A percentile compares a stretch with the other conserved stretches of the same genome.
Evolutionary conservation across 2,797 vertebrate species (phyloP).

Genomic region (Xerus rutilus): DNA sequence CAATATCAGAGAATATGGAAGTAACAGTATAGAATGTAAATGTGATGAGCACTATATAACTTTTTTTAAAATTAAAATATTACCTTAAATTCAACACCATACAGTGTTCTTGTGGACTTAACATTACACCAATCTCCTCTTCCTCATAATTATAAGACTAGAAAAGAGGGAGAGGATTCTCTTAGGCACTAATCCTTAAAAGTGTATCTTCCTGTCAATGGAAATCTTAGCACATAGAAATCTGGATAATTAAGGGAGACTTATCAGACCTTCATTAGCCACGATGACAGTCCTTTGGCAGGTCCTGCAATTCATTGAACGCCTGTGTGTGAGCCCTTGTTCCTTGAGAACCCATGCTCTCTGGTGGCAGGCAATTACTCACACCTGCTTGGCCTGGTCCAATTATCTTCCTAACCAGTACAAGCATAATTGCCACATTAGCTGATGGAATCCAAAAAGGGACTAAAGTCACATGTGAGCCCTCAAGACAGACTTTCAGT

Average conservation of each 20-base stretch:
- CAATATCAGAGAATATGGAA: background rate
- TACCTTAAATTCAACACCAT: background rate
- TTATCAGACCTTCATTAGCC: background rate
- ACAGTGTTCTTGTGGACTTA: background rate
- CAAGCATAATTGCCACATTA: slow-evolving; percentile 4
- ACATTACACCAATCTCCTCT: slow-evolving; percentile 2
- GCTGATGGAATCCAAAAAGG: background rate
- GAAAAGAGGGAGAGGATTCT: background rate
- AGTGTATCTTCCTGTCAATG: background rate
- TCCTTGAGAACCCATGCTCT: background rate
- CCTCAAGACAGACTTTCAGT: background rate
- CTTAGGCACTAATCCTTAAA: background rate
- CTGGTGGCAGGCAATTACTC: background rate
- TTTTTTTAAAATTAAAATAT: slow-evolving; percentile 8
- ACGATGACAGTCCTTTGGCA: background rate
- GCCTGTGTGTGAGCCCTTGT: background rate
- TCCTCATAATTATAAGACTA: slow-evolving; percentile 18
- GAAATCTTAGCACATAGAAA: background rate
- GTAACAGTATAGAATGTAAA: background rate
- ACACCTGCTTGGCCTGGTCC: background rate
- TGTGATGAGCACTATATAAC: background rate
- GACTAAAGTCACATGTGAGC: background rate
- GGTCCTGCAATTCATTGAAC: background rate
- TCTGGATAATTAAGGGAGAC: background rate
- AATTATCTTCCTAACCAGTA: background rate